Evolutionary conservation across 2,113 vertebrate species (phyloP), one percentile per base, ranked within the genome.

Genomic region (Ariopsis seemanni): DNA sequence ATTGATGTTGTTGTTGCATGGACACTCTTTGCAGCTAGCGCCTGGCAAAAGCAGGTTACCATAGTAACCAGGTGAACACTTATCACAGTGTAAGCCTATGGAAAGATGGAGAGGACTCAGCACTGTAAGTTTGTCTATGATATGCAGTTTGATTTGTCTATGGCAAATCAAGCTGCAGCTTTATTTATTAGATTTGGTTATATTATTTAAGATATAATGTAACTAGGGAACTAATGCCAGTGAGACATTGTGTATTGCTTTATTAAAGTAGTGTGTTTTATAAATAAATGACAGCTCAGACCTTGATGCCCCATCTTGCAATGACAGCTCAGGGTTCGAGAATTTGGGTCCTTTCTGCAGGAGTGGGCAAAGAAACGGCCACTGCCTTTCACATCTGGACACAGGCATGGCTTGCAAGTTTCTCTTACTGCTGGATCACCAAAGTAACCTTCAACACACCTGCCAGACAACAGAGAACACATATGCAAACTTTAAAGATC

Each of bases 1-100:
- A 84, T 97, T 90, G 0, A 94, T 96, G 92, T 97, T 98, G 90
- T 96, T 94, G 91, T 96, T 97, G 90, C 96, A 98, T 53, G 81
- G 89, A 92, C 97, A 97, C 0, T 92, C 92, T 14, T 34, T 62
- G 72, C 97, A 97, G 55, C 53, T 85, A 12, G 88, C 79, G 2
- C 91, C 92, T 0, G 91, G 88, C 82, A 89, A 89, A 7, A 90
- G 84, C 87, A 94, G 79, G 78, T 95, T 92, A 57, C 94, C 95
- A 87, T 95, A 97, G 92, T 96, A 99, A 88, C 97, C 96, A 75
- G 93, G 84, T 63, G 93, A 85, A 89, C 97, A 97, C 20, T 92
- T 87, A 0, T 95, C 94, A 91, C 97, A 98, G 20, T 17, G 93
- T 34, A n/a, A 86, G 82, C 97, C 97, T 99, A 91, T 53, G 74